phyloP scores from a whole-genome alignment of 2,113 vertebrate genomes.

The Tamias sibiricus region DNA sequence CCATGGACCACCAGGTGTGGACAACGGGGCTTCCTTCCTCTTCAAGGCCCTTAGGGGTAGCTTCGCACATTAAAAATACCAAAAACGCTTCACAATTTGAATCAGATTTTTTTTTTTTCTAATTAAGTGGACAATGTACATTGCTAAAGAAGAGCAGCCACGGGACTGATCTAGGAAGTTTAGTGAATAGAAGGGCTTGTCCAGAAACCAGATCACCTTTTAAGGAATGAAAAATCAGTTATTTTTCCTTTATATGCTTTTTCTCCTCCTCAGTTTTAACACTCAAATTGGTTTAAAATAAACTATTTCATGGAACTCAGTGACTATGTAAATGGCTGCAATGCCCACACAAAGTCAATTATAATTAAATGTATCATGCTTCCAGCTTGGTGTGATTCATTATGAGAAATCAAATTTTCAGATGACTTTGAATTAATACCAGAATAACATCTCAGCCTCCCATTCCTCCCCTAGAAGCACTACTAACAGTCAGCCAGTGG shows the following conservation, averaged over 20 bases:
- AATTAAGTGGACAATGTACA: neutral
- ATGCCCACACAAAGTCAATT: constrained; percentile 4
- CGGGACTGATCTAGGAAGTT: neutral
- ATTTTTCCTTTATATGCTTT: neutral
- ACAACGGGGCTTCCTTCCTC: neutral
- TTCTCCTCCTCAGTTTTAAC: neutral
- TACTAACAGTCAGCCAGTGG: neutral
- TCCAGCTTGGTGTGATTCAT: constrained; percentile 36
- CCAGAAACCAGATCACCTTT: neutral
- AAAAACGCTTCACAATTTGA: neutral
- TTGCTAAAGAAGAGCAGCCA: neutral
- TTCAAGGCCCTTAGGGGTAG: neutral
- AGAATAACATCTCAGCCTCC: neutral
- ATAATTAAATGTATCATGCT: constrained; percentile 52
- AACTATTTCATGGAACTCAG: neutral
- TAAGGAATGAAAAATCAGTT: neutral
- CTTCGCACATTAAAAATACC: neutral
- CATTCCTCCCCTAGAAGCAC: neutral
- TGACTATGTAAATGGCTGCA: constrained; percentile 16
- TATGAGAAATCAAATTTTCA: constrained; percentile 7
- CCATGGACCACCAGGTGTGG: fast-evolving
- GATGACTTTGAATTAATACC: constrained; percentile 50
- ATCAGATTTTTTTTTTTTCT: neutral
- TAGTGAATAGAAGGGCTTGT: neutral
- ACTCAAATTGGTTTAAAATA: neutral